phyloP scores from a whole-genome alignment of 2,797 vertebrate species.

The Phoebastria nigripes region DNA sequence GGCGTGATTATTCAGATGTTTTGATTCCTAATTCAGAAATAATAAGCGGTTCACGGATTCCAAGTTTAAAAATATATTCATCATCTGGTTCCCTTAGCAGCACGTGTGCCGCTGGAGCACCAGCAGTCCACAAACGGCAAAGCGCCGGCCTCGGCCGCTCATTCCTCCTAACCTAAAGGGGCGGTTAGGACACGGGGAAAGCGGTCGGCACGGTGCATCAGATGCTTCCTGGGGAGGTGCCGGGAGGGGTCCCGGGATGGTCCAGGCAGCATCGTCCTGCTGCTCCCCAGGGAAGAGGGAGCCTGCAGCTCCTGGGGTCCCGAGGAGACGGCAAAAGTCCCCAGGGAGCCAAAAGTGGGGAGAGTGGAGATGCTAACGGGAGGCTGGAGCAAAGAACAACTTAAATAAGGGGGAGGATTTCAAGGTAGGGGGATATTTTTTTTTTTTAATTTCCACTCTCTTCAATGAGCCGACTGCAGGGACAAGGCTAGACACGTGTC shows the following conservation, averaged over 20 bases:
- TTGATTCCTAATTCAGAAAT: slow-evolving; percentile 75
- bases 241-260: background rate
- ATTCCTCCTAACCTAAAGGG: background rate
- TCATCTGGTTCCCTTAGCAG: slow-evolving; percentile 56
- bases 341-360: background rate
- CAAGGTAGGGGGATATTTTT: background rate
- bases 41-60: slow-evolving; percentile 69
- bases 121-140: background rate
- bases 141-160: background rate
- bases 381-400: background rate
- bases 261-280: background rate
- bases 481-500: background rate
- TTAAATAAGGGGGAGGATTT: background rate
- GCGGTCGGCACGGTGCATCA: accelerated
- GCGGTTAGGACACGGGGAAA: background rate
- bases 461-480: accelerated
- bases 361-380: background rate
- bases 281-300: background rate
- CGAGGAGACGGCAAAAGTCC: accelerated
- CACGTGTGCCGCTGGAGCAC: background rate
- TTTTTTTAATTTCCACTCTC: background rate
- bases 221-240: background rate
- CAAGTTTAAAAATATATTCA: slow-evolving; percentile 74
- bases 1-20: slow-evolving; percentile 62
- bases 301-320: background rate